Evolutionary conservation across 2,888 invertebrate species (phyloP).

Genomic region (Homarus gammarus): DNA sequence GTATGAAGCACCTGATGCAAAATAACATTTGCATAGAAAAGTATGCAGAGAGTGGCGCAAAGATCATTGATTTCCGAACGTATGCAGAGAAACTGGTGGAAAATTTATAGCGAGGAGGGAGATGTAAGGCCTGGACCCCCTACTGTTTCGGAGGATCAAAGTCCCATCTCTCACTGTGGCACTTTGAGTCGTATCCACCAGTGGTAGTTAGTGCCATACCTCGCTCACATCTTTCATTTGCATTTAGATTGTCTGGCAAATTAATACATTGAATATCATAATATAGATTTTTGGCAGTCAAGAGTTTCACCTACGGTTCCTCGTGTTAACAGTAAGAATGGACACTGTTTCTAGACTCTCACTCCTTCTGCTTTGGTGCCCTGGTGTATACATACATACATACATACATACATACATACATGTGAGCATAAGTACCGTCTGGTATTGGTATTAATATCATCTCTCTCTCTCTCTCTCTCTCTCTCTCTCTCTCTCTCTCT

Average conservation of each 20-base stretch:
- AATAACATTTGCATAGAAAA: neutral
- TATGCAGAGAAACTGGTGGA: slow-evolving; percentile 3
- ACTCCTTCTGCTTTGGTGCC: too few species aligned
- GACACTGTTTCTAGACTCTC: too few species aligned
- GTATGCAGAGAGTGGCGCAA: neutral
- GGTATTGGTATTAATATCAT: too few species aligned
- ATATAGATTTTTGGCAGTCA: neutral
- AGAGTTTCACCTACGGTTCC: neutral
- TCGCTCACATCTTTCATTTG: slow-evolving; percentile 1
- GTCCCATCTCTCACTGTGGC: neutral
- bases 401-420: neutral
- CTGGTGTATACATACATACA: slow-evolving; percentile 9
- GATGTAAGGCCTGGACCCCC: neutral
- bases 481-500: too few species aligned
- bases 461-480: too few species aligned
- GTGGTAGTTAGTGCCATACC: neutral
- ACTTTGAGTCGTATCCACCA: neutral
- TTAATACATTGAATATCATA: slow-evolving; percentile 37
- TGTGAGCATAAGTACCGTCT: too few species aligned
- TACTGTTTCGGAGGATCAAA: neutral
- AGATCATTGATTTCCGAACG: slow-evolving; percentile 21
- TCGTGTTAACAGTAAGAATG: slow-evolving; percentile 11
- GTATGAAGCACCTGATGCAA: too few species aligned
- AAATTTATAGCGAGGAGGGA: neutral
- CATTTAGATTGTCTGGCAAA: slow-evolving; percentile 33